Evolutionary conservation across 1,140 invertebrate genomes (phyloP), one percentile per base, ranked within the genome.

Genomic region (Drosophila arizonae): DNA sequence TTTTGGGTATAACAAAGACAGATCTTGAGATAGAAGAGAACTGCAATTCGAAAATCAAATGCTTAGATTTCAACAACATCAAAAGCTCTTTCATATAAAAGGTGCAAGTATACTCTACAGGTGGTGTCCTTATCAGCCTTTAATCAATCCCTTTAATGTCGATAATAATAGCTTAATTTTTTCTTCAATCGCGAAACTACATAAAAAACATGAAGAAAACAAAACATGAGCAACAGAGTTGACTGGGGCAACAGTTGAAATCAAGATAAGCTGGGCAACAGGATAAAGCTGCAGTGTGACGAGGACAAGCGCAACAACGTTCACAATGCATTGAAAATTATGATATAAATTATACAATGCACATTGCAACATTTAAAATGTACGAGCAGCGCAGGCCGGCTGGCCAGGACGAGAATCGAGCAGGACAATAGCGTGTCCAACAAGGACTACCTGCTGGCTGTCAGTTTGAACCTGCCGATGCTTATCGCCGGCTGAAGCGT

Each of bases 301-400:
- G 33, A 58, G 52, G 63, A 85, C 66, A 65, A 67, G 62, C 76
- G 63, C 13, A 45, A 10, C 54, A 17, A 43, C 26, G 28, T 24
- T 9, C 50, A 81, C 75, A 86, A 76, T 58, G 70, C 63, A 72
- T 69, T 57, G 64, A 57, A 67, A 86, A 86, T 86, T 86, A 86
- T 86, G 82, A 87, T 86, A 86, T 87, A 86, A 87, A 82, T 86
- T 86, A 76, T 82, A 86, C 82, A 87, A 81, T 87, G 72, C 82
- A 86, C 81, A 87, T 82, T 86, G 82, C 82, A 86, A 87, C 82
- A 81, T 79, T 86, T 87, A 73, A 72, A 81, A 74, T 51, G 62
- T 17, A 28, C 15, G 36, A 51, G 46, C 57, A 45, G 70, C 75
- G 78, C 64, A 76, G 77, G 81, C 60, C 71, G 30, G 51, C 72